A percentile compares a stretch with the other conserved stretches of the same genome.
phyloP scores from a whole-genome alignment of 2,797 vertebrate genomes.

The Betta splendens region DNA sequence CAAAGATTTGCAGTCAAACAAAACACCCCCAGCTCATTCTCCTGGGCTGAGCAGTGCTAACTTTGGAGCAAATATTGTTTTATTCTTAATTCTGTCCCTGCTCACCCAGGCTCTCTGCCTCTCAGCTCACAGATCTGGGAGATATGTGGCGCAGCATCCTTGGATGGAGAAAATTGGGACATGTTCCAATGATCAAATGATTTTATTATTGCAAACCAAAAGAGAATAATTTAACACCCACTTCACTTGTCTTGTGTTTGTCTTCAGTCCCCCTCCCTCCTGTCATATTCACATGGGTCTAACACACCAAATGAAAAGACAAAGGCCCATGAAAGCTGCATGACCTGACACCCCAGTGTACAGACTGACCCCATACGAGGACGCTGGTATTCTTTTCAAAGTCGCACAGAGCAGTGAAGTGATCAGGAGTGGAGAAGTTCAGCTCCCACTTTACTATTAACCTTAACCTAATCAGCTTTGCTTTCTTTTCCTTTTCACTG shows the following conservation, averaged over 20 bases:
- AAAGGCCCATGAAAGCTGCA: conserved; percentile 41
- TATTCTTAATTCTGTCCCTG: conserved; percentile 33
- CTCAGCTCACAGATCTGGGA: conserved; percentile 23
- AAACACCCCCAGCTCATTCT: conserved; percentile 15
- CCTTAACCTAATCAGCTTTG: too few species aligned
- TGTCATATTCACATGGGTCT: conserved; percentile 39
- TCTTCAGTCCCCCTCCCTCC: conserved; percentile 11
- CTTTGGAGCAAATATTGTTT: conserved; percentile 53
- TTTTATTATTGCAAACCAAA: conserved; percentile 55
- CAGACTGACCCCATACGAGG: conserved; percentile 19
- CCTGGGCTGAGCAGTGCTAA: conserved; percentile 20
- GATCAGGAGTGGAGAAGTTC: neutral
- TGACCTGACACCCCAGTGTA: conserved; percentile 21
- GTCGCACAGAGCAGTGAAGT: conserved; percentile 6
- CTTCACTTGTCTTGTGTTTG: conserved; percentile 37
- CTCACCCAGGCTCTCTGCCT: conserved; percentile 12
- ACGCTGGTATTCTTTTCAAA: conserved; percentile 17
- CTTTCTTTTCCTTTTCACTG: too few species aligned
- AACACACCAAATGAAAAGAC: conserved; percentile 46
- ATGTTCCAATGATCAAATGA: conserved; percentile 58
- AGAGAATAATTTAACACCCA: conserved; percentile 68
- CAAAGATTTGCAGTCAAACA: conserved; percentile 21
- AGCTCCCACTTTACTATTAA: neutral
- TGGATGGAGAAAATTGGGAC: conserved; percentile 24
- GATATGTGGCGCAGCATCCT: conserved; percentile 14